Evolutionary conservation across 2,113 vertebrate genomes (phyloP).

Genomic region (Pyrgilauda ruficollis): DNA sequence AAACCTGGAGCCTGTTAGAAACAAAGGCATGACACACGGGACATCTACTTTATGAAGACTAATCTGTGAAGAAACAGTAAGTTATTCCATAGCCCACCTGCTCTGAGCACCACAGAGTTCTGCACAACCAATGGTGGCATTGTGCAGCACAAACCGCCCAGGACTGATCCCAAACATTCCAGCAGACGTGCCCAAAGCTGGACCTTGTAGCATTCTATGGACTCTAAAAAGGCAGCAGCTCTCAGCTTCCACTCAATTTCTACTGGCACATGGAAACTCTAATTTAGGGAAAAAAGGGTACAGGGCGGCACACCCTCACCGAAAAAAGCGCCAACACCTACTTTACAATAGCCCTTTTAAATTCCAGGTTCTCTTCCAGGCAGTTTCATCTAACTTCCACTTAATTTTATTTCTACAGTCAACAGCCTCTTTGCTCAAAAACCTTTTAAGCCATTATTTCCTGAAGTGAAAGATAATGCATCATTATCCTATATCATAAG

Average conservation of each 20-base stretch:
- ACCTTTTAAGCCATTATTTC: constrained; percentile 66
- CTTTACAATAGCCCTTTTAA: background rate
- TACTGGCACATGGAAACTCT: background rate
- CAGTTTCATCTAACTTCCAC: constrained; percentile 11
- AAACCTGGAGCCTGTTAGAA: background rate
- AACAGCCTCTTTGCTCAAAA: constrained; percentile 3
- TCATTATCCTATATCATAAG: constrained; percentile 50
- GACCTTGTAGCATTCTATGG: background rate
- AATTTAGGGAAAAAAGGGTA: background rate
- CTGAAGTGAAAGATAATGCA: constrained; percentile 63
- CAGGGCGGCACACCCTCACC: background rate
- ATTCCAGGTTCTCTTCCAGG: constrained; percentile 5
- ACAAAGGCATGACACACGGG: background rate
- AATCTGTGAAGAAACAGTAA: background rate
- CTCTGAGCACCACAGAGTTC: background rate
- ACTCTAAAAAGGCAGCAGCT: background rate
- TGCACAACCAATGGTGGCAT: accelerated
- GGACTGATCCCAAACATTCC: background rate
- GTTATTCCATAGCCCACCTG: background rate
- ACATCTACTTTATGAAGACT: background rate
- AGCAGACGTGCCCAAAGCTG: background rate
- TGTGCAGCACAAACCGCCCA: background rate
- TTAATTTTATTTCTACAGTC: constrained; percentile 40
- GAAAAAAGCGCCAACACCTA: background rate
- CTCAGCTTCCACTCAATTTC: background rate